Base-by-base conservation (phyloP, 2,888 invertebrate genomes). In the Scaptomyza tumidula region DNA sequence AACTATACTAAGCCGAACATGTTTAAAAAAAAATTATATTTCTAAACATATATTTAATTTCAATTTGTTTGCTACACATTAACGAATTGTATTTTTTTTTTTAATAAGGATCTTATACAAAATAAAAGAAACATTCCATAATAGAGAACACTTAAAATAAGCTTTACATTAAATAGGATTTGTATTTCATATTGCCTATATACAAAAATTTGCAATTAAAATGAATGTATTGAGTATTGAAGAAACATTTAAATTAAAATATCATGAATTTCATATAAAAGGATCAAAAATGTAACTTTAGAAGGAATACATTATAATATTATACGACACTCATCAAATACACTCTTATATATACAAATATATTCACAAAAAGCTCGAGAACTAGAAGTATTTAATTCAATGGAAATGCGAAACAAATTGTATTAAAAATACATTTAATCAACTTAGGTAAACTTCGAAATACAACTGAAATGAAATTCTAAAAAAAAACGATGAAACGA, bases 401-500 rank as follows among this genome's bases (percentile, higher is more conserved):
- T 6, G 14, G 35, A 13, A 7, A 29, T 16, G 29, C 10, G 14
- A 35, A 1, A 6, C 9, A 45, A 24, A 49, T 19, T 9, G 19
- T 9, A 14, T 16, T 14, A 52, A 31, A 10, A 52, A n/a, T 7
- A 50, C 2, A 0, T 19, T 50, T 10, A 1, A 13, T 9, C 33
- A 9, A 33, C 31, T 11, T 49, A 11, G 41, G 37, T 11, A 27
- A 7, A 11, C 19, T n/a, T 13, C 37, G 43, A 41, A 41, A 39
- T 14, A 5, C 35, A 5, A 43, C 7, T 13, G 19, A 67, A 57
- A 49, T 35, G 39, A 53, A 39, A 27, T 19, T 46, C 52, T 60
- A 56, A 16, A 59, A 46, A 46, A 9, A 58, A 62, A 46, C 16
- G 52, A 72, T 65, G 60, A 37, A 37, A 16, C 44, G 19, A 41